phyloP scores from a whole-genome alignment of 1,140 invertebrate genomes.

The Acyrthosiphon pisum region DNA sequence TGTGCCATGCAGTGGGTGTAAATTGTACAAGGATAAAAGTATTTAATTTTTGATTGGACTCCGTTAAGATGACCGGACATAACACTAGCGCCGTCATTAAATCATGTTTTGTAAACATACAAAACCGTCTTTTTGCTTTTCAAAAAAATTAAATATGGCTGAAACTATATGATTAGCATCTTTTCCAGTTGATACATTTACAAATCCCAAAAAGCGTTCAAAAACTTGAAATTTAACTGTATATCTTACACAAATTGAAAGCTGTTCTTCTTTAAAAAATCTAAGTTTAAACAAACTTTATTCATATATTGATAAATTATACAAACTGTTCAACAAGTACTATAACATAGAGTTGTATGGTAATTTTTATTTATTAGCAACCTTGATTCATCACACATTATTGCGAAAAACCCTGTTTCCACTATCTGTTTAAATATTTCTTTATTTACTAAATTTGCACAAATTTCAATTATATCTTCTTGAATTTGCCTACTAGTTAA shows the following conservation, averaged over 20 bases:
- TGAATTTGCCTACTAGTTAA: too few species aligned
- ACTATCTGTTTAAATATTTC: too few species aligned
- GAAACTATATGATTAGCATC: not conserved
- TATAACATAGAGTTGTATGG: too few species aligned
- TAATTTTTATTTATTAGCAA: too few species aligned
- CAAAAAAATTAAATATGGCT: not conserved
- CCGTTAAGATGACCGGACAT: not conserved
- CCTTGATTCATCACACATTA: too few species aligned
- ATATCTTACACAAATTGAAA: not conserved
- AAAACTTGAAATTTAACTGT: not conserved
- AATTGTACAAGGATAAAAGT: not conserved
- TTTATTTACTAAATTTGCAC: too few species aligned
- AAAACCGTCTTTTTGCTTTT: not conserved
- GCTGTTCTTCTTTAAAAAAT: not conserved
- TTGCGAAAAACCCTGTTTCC: too few species aligned
- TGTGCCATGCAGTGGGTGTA: not conserved
- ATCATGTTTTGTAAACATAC: not conserved
- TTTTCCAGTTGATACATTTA: too few species aligned
- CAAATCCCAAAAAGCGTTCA: not conserved
- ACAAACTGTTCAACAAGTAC: too few species aligned
- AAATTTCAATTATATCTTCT: too few species aligned
- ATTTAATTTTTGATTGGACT: not conserved
- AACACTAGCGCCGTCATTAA: not conserved
- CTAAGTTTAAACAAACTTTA: too few species aligned
- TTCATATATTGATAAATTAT: too few species aligned